Percentiles rank a stretch among this genome's conserved stretches.
These are phyloP conservation scores for Pachydiplax longipennis DNA, from an alignment of 2,888 invertebrate species.

Conservation along the genomic window DNA sequence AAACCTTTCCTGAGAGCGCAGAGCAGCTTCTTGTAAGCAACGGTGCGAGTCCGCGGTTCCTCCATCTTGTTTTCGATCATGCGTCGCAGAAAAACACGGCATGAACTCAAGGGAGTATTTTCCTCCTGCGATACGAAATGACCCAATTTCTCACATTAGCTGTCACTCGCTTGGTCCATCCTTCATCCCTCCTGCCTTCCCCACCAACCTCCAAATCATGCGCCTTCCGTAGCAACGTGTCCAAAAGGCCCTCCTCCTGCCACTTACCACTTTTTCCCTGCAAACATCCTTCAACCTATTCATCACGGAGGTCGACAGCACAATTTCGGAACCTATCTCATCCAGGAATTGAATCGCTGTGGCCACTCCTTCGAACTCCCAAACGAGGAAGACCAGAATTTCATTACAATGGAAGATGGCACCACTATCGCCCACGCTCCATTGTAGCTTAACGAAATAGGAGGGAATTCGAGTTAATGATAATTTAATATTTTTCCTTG, in stretches of 20 bases:
- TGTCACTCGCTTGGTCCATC: neutral
- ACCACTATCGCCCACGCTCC: neutral
- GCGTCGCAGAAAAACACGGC: neutral
- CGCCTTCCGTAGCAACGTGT: neutral
- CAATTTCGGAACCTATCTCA: slow-evolving; percentile 39
- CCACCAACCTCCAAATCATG: neutral
- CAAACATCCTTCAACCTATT: neutral
- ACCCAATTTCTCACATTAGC: neutral
- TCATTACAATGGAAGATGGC: too few relatives aligned
- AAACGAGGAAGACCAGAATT: too few relatives aligned
- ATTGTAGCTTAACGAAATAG: too few relatives aligned
- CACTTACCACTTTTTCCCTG: neutral
- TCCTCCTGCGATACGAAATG: neutral
- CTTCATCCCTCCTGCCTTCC: neutral
- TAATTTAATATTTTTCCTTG: too few relatives aligned
- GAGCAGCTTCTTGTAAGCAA: too few relatives aligned
- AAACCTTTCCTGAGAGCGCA: too few relatives aligned
- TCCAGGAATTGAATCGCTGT: slow-evolving; percentile 16
- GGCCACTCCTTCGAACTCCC: neutral
- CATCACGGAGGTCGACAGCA: slow-evolving; percentile 18
- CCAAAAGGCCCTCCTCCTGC: neutral
- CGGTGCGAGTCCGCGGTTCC: too few relatives aligned
- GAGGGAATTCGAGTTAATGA: too few relatives aligned
- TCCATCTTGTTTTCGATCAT: neutral
- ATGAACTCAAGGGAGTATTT: neutral